These are phyloP conservation scores for Alviniconcha marisindica DNA, from an alignment of 1,140 invertebrate species.

Conservation along the genomic window DNA sequence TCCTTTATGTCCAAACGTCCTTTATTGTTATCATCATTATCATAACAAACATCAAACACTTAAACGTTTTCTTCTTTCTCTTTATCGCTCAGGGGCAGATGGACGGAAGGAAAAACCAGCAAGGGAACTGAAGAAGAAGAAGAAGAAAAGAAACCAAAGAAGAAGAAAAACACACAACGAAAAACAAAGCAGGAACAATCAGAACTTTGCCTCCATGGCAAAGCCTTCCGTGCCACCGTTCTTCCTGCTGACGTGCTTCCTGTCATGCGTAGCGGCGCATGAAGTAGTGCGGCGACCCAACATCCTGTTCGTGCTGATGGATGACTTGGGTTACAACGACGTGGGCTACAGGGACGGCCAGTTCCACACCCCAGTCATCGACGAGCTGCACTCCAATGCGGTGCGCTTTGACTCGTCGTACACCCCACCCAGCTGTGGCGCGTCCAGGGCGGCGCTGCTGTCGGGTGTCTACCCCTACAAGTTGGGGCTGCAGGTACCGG, in stretches of 20 bases:
- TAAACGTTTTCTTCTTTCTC: no score
- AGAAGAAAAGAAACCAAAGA: no score
- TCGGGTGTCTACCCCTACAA: conserved; percentile 15
- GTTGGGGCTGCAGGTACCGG: conserved; percentile 20
- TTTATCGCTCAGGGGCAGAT: no score
- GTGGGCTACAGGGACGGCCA: conserved; percentile 13
- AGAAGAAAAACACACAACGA: no score
- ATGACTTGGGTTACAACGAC: conserved; percentile 56
- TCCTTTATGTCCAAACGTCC: no score
- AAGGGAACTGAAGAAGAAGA: no score
- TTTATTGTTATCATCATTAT: no score
- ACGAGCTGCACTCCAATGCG: background rate
- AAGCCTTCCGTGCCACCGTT: no score
- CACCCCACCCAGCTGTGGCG: conserved; percentile 25
- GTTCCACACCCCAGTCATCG: conserved; percentile 27
- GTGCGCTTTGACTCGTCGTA: conserved; percentile 6
- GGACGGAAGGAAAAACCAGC: no score
- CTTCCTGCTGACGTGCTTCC: conserved; percentile 12
- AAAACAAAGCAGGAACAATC: no score
- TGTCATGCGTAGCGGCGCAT: conserved; percentile 8
- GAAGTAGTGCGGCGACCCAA: conserved; percentile 35
- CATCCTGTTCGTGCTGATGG: conserved; percentile 56
- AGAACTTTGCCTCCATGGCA: no score
- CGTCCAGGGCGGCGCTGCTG: conserved; percentile 21
- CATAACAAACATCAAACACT: no score